Conservation (phyloP, 30 jellyfish, hydroid and myxozoan genomes). For the Mastigias papua region DNA sequence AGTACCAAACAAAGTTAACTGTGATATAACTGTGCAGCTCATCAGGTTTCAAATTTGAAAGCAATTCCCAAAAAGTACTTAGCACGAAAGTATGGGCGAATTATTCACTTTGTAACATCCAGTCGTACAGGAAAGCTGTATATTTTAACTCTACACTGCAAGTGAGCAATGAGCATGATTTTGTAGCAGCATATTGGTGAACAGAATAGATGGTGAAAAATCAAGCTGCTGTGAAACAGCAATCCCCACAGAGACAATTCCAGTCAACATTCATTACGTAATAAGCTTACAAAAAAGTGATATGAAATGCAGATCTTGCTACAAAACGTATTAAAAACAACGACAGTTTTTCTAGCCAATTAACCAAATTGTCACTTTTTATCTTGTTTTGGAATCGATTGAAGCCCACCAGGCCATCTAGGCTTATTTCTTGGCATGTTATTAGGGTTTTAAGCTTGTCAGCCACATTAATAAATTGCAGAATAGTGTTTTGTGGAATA, state of each 20-base stretch:
- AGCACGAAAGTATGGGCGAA: neutral
- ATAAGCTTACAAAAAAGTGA: neutral
- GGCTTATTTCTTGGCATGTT: no score
- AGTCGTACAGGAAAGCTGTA: neutral
- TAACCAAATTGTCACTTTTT: no score
- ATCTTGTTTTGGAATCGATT: no score
- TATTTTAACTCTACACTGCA: neutral
- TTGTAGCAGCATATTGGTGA: neutral
- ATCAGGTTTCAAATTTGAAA: neutral
- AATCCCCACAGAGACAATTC: neutral
- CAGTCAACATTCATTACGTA: neutral
- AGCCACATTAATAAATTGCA: no score
- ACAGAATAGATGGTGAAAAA: neutral
- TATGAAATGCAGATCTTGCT: neutral
- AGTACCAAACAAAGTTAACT: neutral
- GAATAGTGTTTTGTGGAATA: no score
- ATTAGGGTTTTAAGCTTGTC: no score
- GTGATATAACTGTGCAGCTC: neutral
- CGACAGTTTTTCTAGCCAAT: no score
- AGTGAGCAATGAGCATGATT: neutral
- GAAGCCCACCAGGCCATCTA: no score
- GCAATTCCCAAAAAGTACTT: neutral
- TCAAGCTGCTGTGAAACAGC: neutral
- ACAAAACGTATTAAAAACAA: neutral
- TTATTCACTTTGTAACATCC: neutral